Evolutionary conservation across 2,113 vertebrate genomes (phyloP).

Genomic region (Capreolus pygargus): DNA sequence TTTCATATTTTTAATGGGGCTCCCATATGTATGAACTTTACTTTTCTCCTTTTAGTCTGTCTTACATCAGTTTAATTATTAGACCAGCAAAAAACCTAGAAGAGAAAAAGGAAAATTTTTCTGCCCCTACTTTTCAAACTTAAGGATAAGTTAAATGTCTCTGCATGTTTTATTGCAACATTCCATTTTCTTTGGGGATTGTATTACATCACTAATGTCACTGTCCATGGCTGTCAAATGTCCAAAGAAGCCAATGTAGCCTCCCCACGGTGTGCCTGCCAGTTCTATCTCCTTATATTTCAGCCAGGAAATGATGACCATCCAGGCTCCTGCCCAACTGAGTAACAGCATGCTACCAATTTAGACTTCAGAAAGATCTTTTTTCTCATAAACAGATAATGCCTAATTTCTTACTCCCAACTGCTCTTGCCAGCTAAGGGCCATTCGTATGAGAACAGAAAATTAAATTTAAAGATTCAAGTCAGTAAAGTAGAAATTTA

Average conservation of each 20-base stretch:
- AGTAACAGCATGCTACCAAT: background rate
- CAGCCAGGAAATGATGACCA: slow-evolving; percentile 3
- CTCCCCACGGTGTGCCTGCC: background rate
- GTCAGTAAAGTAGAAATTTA: background rate
- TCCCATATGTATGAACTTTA: background rate
- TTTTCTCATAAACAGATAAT: background rate
- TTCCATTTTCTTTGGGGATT: background rate
- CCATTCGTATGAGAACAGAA: background rate
- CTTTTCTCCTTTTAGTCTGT: background rate
- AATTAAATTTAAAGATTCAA: slow-evolving; percentile 28
- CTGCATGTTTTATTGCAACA: background rate
- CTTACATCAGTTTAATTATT: background rate
- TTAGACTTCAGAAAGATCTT: slow-evolving; percentile 9
- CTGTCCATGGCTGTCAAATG: background rate
- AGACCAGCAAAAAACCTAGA: background rate
- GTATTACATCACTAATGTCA: background rate
- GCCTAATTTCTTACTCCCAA: background rate
- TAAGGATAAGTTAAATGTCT: background rate
- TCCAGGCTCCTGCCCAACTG: background rate
- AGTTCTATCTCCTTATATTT: background rate
- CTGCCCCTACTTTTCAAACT: background rate
- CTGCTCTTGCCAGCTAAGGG: background rate
- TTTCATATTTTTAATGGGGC: background rate
- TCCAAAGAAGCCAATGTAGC: background rate
- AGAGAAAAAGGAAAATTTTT: background rate